A percentile compares a stretch with the other conserved stretches of the same genome.
Evolutionary conservation across 2,113 vertebrate genomes (phyloP).

Genomic region (Chaenogobius annularis): DNA sequence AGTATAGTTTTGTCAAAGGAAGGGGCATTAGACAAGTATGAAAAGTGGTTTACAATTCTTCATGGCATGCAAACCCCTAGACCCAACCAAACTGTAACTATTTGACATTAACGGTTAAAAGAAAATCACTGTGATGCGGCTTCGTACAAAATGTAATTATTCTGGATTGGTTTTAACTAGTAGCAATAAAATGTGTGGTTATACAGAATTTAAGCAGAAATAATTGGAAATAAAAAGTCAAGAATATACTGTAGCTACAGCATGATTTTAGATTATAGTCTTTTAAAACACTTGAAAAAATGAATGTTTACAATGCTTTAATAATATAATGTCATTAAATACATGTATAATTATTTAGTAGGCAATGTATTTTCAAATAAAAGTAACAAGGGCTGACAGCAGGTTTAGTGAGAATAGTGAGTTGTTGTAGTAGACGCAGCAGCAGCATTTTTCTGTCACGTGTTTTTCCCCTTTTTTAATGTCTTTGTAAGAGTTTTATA

Average conservation of each 20-base stretch:
- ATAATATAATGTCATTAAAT: too few relatives aligned
- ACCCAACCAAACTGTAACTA: background rate
- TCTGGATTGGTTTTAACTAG: background rate
- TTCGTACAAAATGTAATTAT: background rate
- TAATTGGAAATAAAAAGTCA: background rate
- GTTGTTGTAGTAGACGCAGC: background rate
- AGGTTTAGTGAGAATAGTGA: background rate
- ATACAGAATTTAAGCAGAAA: background rate
- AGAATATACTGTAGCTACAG: too few relatives aligned
- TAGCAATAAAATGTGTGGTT: slow-evolving; percentile 4
- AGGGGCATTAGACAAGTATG: background rate
- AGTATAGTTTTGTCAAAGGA: slow-evolving; percentile 1
- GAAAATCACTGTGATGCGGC: background rate
- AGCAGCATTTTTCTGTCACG: background rate
- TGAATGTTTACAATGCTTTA: too few relatives aligned
- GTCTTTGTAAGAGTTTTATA: background rate
- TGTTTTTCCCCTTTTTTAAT: background rate
- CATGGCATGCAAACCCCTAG: background rate
- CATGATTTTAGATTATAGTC: too few relatives aligned
- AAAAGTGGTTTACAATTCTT: background rate
- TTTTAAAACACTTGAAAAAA: too few relatives aligned
- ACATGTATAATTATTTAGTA: too few relatives aligned
- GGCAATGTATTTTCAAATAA: too few relatives aligned
- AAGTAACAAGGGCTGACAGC: background rate
- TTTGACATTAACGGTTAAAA: background rate